These are phyloP conservation scores for Philonicus albiceps DNA, from an alignment of 2,888 invertebrate species.

Conservation along the genomic window DNA sequence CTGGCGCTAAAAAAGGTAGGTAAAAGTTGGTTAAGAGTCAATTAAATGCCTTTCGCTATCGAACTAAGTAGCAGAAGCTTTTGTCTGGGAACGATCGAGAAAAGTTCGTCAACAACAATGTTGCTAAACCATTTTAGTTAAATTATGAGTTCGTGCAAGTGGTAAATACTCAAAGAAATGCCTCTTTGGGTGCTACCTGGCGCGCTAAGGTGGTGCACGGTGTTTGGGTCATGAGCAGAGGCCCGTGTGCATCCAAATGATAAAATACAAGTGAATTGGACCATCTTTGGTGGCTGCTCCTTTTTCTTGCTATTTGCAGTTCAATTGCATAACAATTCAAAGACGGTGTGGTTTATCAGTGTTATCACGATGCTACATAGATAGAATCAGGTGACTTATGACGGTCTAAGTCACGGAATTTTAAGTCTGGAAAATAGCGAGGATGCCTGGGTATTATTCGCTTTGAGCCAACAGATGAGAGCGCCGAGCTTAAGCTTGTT, in stretches of 20 bases:
- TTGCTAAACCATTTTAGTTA: background rate
- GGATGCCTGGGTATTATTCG: background rate
- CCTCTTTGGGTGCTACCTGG: slow-evolving; percentile 1
- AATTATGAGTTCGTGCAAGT: slow-evolving; percentile 11
- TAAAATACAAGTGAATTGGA: background rate
- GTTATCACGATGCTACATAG: slow-evolving; percentile 14
- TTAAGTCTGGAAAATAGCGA: background rate
- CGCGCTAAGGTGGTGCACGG: background rate
- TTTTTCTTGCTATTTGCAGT: background rate
- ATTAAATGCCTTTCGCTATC: background rate
- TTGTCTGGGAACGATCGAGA: background rate
- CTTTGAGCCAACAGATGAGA: background rate
- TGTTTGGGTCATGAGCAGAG: background rate
- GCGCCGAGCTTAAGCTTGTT: background rate
- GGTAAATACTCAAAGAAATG: background rate
- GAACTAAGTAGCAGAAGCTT: background rate
- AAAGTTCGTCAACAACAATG: background rate
- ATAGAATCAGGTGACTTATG: slow-evolving; percentile 39
- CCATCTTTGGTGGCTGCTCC: slow-evolving; percentile 23
- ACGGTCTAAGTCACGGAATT: slow-evolving; percentile 26
- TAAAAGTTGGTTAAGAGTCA: background rate
- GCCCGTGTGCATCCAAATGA: background rate
- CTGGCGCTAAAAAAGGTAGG: background rate
- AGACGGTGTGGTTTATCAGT: slow-evolving; percentile 19
- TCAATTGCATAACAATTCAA: slow-evolving; percentile 2